A percentile compares a stretch with the other conserved stretches of the same genome.
Conservation (phyloP, 2,113 vertebrate genomes). For the Notarius quadriscutis region DNA sequence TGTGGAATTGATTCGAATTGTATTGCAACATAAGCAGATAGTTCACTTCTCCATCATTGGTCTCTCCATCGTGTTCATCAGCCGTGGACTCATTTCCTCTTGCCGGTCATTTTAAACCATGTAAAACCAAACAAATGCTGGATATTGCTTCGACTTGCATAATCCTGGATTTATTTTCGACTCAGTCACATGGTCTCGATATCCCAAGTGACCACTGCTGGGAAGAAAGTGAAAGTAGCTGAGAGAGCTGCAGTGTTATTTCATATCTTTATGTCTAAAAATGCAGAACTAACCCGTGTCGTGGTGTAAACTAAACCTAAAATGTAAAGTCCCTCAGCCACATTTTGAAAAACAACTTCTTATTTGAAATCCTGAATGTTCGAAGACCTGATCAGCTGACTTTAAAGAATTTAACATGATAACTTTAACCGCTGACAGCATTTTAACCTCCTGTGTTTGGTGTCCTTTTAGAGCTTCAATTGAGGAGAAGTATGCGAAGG, state of each 20-base stretch:
- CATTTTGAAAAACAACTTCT: no score
- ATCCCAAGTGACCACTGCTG: not conserved
- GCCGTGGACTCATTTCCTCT: no score
- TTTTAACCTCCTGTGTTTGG: not conserved
- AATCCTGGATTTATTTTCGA: not conserved
- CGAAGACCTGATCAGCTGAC: not conserved
- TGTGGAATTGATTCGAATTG: no score
- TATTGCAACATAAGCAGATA: no score
- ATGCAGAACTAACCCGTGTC: not conserved
- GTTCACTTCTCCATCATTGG: no score
- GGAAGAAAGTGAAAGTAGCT: not conserved
- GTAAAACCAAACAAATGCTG: not conserved
- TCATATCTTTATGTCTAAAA: not conserved
- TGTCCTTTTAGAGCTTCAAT: slow-evolving; percentile 78
- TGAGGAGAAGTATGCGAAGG: slow-evolving; percentile 95
- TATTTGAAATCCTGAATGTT: not conserved
- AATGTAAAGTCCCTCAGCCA: not conserved
- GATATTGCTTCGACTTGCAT: not conserved
- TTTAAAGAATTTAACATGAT: not conserved
- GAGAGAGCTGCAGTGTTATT: not conserved
- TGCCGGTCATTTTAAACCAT: not conserved
- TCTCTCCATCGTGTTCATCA: no score
- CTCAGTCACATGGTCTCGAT: not conserved
- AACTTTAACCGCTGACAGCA: not conserved
- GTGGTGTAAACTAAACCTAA: not conserved